These are phyloP conservation scores for Troides oblongomaculatus DNA, from an alignment of 2,888 invertebrate genomes.

Conservation along the genomic window DNA sequence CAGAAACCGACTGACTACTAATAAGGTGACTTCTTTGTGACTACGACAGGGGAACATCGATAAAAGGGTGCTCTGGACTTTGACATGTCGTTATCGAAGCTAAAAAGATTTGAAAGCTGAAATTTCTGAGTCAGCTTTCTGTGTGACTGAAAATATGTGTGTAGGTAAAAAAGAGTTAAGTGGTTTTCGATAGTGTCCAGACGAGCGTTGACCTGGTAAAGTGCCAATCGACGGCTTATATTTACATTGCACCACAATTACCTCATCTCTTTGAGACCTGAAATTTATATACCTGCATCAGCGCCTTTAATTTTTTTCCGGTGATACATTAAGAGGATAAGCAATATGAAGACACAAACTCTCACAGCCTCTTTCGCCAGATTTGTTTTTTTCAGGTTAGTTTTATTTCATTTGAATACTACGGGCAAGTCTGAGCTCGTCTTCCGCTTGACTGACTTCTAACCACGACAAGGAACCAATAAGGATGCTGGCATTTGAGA, in stretches of 20 bases:
- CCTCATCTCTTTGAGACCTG: background rate
- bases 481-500: too few species aligned
- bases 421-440: too few species aligned
- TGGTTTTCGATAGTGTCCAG: background rate
- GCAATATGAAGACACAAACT: too few species aligned
- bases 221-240: too few species aligned
- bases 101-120: conserved; percentile 6
- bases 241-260: background rate
- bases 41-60: conserved; percentile 6
- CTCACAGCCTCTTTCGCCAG: too few species aligned
- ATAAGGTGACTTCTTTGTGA: conserved; percentile 9
- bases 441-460: too few species aligned
- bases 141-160: background rate
- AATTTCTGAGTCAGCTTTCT: conserved; percentile 2
- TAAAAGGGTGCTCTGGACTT: conserved; percentile 11
- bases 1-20: background rate
- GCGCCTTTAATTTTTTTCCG: too few species aligned
- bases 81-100: conserved; percentile 11
- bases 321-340: too few species aligned
- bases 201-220: too few species aligned
- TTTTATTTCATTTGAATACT: too few species aligned
- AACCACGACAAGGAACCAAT: too few species aligned
- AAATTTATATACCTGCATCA: background rate
- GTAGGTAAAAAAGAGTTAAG: background rate
- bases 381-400: too few species aligned